Conservation (phyloP, 2,797 vertebrate genomes). For the Lithobates pipiens region DNA sequence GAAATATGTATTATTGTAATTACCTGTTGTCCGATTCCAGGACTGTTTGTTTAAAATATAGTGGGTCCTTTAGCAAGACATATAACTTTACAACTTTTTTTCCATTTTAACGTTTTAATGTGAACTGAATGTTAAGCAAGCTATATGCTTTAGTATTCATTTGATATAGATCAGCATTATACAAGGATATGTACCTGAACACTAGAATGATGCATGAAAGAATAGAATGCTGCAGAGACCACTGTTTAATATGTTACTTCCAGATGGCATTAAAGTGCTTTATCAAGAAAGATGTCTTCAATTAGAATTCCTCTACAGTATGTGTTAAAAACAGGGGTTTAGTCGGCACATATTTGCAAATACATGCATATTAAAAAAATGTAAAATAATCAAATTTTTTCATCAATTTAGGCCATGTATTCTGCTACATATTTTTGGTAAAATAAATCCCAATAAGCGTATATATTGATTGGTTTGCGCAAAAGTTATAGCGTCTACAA, state of each 20-base stretch:
- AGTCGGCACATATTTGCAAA: no score
- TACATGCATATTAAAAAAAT: no score
- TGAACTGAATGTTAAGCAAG: neutral
- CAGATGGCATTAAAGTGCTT: neutral
- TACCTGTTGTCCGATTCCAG: slow-evolving; percentile 44
- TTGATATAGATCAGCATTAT: neutral
- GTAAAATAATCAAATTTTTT: no score
- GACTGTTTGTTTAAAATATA: slow-evolving; percentile 51
- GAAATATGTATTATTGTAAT: slow-evolving; percentile 63
- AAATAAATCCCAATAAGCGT: no score
- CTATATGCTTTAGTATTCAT: neutral
- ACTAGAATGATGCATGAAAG: neutral
- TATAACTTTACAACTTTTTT: slow-evolving; percentile 22
- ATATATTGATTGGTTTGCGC: no score
- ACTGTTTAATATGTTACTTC: neutral
- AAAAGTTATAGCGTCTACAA: no score
- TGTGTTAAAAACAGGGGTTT: no score
- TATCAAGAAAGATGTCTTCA: neutral
- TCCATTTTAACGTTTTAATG: neutral
- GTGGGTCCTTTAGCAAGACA: slow-evolving; percentile 16
- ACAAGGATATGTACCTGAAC: neutral
- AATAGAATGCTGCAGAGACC: neutral
- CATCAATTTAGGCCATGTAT: no score
- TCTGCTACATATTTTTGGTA: no score
- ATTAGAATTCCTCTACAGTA: neutral